Percentiles rank a stretch among this genome's conserved stretches.
These are phyloP conservation scores for Naja naja DNA, from an alignment of 2,113 vertebrate genomes.

Conservation along the genomic window DNA sequence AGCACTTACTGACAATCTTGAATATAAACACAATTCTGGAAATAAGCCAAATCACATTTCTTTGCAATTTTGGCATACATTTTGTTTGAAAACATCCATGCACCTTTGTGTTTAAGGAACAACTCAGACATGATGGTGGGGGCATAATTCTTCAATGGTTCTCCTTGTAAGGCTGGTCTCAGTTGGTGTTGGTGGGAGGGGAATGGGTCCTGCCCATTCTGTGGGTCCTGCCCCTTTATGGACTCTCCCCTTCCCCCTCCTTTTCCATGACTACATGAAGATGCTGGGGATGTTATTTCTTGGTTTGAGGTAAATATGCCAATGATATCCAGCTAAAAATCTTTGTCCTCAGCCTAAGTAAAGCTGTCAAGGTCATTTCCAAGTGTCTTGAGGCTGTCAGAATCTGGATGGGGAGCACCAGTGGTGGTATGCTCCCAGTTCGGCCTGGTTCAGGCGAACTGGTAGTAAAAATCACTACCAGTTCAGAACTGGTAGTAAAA, in stretches of 20 bases:
- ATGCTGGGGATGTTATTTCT: neutral
- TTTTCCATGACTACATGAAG: neutral
- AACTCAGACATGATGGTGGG: neutral
- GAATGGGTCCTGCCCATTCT: neutral
- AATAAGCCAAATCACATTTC: slow-evolving; percentile 14
- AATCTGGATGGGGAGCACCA: neutral
- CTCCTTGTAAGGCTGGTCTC: neutral
- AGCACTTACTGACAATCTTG: neutral
- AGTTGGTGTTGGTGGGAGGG: neutral
- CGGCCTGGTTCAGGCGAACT: no score
- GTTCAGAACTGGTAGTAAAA: no score
- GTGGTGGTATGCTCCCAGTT: no score
- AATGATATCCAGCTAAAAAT: neutral
- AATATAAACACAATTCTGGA: neutral
- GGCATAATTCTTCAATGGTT: neutral
- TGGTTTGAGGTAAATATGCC: neutral
- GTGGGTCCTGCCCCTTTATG: neutral
- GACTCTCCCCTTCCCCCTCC: neutral
- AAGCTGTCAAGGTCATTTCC: neutral
- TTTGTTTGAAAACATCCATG: neutral
- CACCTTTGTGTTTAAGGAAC: neutral
- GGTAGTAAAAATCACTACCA: no score
- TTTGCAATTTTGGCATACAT: slow-evolving; percentile 5
- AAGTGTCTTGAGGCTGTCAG: neutral
- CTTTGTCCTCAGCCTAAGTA: neutral